Percentiles rank a stretch among this genome's conserved stretches.
Conservation (phyloP, 2,888 invertebrate genomes). For the Diplolepis rosae region DNA sequence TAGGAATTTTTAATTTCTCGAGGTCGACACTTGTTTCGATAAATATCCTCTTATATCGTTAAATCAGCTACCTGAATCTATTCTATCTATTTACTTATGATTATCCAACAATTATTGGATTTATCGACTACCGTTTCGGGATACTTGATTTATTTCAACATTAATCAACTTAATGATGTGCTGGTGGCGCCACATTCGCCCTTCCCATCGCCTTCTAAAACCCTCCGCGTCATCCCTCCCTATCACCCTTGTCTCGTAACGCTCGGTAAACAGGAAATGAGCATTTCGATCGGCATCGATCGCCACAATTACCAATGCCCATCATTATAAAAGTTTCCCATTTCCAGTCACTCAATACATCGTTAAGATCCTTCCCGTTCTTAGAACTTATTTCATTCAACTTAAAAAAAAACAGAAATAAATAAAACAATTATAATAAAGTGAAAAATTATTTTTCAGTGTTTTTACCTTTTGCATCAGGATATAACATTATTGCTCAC, state of each 20-base stretch:
- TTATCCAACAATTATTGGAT: constrained; percentile 73
- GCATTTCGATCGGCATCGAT: constrained; percentile 72
- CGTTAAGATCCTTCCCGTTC: background rate
- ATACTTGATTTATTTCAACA: constrained; percentile 73
- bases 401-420: background rate
- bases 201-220: constrained; percentile 61
- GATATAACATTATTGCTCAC: background rate
- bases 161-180: constrained; percentile 74
- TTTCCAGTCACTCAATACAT: constrained; percentile 24
- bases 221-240: constrained; percentile 57
- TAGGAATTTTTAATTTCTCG: too few species aligned
- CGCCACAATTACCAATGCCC: constrained; percentile 67
- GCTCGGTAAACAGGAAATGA: constrained; percentile 70
- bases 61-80: constrained; percentile 57
- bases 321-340: constrained; percentile 45
- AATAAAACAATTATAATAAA: background rate
- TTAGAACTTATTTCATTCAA: background rate
- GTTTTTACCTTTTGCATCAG: background rate
- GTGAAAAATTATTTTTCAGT: background rate
- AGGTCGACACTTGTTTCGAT: too few species aligned
- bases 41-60: constrained; percentile 41
- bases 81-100: constrained; percentile 71
- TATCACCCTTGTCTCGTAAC: constrained; percentile 54
- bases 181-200: constrained; percentile 61
- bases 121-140: constrained; percentile 70